Evolutionary conservation across 1,140 invertebrate genomes (phyloP).

Genomic region (Bursaphelenchus mucronatus): DNA sequence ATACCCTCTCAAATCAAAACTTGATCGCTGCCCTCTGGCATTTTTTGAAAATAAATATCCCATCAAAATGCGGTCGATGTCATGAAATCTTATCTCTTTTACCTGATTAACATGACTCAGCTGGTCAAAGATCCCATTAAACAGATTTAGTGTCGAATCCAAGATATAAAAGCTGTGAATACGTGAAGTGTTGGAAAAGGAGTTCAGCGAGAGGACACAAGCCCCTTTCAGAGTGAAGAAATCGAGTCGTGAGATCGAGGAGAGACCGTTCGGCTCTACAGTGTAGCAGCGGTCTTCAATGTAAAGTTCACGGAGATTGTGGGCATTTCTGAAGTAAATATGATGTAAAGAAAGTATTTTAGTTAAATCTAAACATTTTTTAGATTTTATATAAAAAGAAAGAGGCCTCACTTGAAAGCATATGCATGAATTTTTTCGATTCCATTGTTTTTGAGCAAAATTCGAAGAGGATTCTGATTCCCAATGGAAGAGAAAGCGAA

Average conservation of each 20-base stretch:
- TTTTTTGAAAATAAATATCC: constrained; percentile 3
- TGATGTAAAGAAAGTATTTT: background rate
- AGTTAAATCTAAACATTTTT: background rate
- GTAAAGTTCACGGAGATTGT: constrained; percentile 44
- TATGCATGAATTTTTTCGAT: constrained; percentile 37
- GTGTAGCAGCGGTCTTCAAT: constrained; percentile 45
- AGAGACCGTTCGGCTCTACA: constrained; percentile 32
- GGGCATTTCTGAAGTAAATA: constrained; percentile 34
- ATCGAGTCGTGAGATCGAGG: constrained; percentile 38
- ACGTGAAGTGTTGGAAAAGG: constrained; percentile 41
- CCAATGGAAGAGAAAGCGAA: constrained; percentile 43
- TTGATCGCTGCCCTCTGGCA: constrained; percentile 10
- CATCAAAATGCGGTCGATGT: background rate
- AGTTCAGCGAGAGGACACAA: constrained; percentile 28
- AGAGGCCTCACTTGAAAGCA: constrained; percentile 36
- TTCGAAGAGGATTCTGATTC: constrained; percentile 36
- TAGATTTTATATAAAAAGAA: constrained; percentile 17
- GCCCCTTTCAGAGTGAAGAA: constrained; percentile 46
- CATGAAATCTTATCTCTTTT: constrained; percentile 2
- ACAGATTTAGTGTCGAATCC: constrained; percentile 39
- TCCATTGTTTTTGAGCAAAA: constrained; percentile 40
- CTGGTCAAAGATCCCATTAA: constrained; percentile 30
- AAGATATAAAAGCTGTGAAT: constrained; percentile 38
- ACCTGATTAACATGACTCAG: constrained; percentile 53
- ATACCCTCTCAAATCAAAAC: background rate